Evolutionary conservation across 2,888 invertebrate genomes (phyloP).

Genomic region (Biston betularia): DNA sequence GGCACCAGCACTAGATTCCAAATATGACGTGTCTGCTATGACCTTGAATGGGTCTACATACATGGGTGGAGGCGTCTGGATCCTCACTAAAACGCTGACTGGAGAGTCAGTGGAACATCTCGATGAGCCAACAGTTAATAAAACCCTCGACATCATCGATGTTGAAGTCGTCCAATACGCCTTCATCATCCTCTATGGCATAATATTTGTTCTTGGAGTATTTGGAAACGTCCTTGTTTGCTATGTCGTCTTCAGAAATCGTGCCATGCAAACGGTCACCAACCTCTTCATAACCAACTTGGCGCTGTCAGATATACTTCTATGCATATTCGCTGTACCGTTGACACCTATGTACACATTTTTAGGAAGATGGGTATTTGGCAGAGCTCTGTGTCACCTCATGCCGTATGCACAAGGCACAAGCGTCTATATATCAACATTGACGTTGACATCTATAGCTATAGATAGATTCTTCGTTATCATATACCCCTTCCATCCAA

Average conservation of each 20-base stretch:
- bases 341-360: slow-evolving; percentile 96
- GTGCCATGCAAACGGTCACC: slow-evolving; percentile 96
- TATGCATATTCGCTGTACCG: slow-evolving; percentile 94
- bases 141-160: slow-evolving; percentile 87
- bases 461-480: slow-evolving; percentile 97
- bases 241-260: slow-evolving; percentile 93
- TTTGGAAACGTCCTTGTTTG: slow-evolving; percentile 94
- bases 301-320: slow-evolving; percentile 94
- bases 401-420: slow-evolving; percentile 95
- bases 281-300: slow-evolving; percentile 96
- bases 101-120: slow-evolving; percentile 78
- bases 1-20: slow-evolving; percentile 52
- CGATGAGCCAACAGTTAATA: slow-evolving; percentile 75
- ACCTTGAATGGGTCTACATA: slow-evolving; percentile 68
- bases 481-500: slow-evolving; percentile 93
- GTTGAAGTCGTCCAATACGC: slow-evolving; percentile 89
- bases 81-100: slow-evolving; percentile 76
- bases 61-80: slow-evolving; percentile 69
- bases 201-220: slow-evolving; percentile 93
- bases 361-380: slow-evolving; percentile 94
- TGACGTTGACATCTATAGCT: slow-evolving; percentile 96
- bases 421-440: slow-evolving; percentile 95
- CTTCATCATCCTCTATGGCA: slow-evolving; percentile 91
- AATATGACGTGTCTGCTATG: slow-evolving; percentile 69
- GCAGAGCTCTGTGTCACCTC: slow-evolving; percentile 92